phyloP scores from a whole-genome alignment of 2,888 invertebrate genomes.

The Tanypteryx hageni region DNA sequence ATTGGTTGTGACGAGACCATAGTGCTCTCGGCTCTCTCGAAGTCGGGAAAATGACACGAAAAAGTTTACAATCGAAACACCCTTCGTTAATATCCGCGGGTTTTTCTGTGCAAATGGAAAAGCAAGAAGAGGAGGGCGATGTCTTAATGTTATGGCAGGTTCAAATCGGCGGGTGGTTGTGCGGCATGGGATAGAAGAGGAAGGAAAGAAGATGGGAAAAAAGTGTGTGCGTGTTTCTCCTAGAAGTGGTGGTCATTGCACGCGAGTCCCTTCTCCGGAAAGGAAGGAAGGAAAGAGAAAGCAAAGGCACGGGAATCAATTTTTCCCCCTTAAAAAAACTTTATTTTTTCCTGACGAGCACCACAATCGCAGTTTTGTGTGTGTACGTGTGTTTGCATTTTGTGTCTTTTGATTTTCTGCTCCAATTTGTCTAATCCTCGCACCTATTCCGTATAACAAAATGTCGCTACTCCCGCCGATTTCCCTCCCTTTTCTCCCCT shows the following conservation, averaged over 20 bases:
- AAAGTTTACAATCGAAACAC: not conserved
- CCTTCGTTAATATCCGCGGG: not conserved
- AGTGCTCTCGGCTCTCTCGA: slow-evolving; percentile 26
- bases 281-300: not conserved
- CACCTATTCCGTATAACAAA: not conserved
- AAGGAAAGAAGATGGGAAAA: not conserved
- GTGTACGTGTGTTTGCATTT: slow-evolving; percentile 26
- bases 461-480: not conserved
- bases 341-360: slow-evolving; percentile 12
- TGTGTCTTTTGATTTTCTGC: not conserved
- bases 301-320: not conserved
- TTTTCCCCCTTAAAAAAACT: not conserved
- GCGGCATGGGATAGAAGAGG: not conserved
- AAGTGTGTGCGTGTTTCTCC: not conserved
- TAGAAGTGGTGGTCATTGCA: not conserved
- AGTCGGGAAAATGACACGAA: not conserved
- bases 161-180: not conserved
- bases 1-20: slow-evolving; percentile 6
- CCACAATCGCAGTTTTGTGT: slow-evolving; percentile 29
- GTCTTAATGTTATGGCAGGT: not conserved
- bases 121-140: not conserved
- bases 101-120: not conserved
- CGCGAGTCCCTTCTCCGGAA: not conserved
- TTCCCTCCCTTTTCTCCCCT: not conserved
- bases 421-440: slow-evolving; percentile 18